Evolutionary conservation across 2,888 invertebrate genomes (phyloP), one percentile per base, ranked within the genome.

Genomic region (Napeogenes inachia): DNA sequence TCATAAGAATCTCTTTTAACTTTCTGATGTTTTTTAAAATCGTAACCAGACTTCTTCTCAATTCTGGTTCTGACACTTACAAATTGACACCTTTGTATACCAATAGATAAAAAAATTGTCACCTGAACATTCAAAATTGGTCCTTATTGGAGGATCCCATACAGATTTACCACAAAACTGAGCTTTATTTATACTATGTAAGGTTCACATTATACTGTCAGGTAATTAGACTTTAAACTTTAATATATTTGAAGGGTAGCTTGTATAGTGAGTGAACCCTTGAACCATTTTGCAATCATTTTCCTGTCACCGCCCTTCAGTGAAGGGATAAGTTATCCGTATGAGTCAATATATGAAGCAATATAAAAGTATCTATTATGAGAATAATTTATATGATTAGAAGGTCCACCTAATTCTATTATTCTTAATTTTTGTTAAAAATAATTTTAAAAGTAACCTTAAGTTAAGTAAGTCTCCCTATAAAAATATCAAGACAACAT

Each of bases 21-120:
- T 47, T 47, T n/a, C 21, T 56, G 56, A 54, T 45, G 35, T 60
- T 63, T 63, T 59, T 56, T 54, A 63, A 60, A 21, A 21, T 21
- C 57, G 50, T 53, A 53, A 10, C 21, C 55, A 54, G 46, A 33
- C 46, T 45, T 42, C 10, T 42, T 54, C 65, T 38, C n/a, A 45
- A 60, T 53, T 57, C 63, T 72, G 75, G 75, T 73, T 79, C 78
- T 79, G 82, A 81, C 82, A 77, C 73, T 78, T 79, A 82, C 77
- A 82, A 84, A 83, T 84, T 79, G 81, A 76, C 79, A 71, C 73
- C 77, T 55, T 80, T 78, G 79, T 78, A 75, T 67, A 50, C 30
- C 50, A 50, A 50, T 30, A 50, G 50, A 50, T 30, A 50, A 50
- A 50, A 50, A 50, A 50, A 50, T 61, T 73, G 74, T 75, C 82